Conservation (phyloP, 2,888 invertebrate genomes). For the Brachynemurus nebulosus region DNA sequence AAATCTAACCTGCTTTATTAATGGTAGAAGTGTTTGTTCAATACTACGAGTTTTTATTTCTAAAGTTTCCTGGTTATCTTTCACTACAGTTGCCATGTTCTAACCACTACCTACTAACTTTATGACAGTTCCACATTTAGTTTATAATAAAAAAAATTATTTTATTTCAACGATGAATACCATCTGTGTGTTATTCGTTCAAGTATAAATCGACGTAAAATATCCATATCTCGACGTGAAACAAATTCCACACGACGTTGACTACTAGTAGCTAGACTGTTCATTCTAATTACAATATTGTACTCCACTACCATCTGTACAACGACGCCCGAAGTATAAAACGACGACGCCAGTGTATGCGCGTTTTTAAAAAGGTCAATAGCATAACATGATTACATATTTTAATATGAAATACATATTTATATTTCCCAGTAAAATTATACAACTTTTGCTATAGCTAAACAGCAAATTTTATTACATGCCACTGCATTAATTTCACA, state of each 20-base stretch:
- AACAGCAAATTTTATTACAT: too few relatives aligned
- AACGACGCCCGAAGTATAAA: not conserved
- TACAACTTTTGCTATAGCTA: too few relatives aligned
- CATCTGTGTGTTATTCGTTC: conserved; percentile 6
- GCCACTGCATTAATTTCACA: too few relatives aligned
- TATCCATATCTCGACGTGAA: too few relatives aligned
- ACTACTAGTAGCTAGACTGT: not conserved
- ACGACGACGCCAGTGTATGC: too few relatives aligned
- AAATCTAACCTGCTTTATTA: conserved; percentile 78
- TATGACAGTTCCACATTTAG: not conserved
- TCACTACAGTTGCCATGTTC: conserved; percentile 42
- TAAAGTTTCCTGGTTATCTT: conserved; percentile 42
- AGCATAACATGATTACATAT: too few relatives aligned
- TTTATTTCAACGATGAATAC: conserved; percentile 2
- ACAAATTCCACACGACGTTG: not conserved
- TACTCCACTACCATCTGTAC: not conserved
- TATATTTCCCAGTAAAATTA: too few relatives aligned
- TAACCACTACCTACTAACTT: conserved; percentile 18
- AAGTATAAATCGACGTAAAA: not conserved
- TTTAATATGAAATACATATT: too few relatives aligned
- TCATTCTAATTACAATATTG: not conserved
- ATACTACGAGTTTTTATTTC: conserved; percentile 90
- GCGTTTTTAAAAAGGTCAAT: too few relatives aligned
- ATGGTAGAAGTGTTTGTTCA: conserved; percentile 84
- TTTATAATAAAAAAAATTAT: not conserved